Evolutionary conservation across 2,888 invertebrate species (phyloP).

Genomic region (Chalcis sispes): DNA sequence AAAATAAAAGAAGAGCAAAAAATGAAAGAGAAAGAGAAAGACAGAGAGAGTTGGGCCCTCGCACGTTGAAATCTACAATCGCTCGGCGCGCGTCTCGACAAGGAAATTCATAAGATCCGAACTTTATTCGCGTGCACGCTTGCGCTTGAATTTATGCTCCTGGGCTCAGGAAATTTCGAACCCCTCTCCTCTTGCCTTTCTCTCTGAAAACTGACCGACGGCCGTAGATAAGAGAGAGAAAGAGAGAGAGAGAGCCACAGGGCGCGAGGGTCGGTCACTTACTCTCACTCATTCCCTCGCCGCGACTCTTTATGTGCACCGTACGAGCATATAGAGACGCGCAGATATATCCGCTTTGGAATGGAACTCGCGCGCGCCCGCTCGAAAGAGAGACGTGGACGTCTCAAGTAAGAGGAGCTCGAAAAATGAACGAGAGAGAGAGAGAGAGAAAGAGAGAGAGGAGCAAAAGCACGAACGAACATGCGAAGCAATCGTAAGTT

Average conservation of each 20-base stretch:
- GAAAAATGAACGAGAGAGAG: too few relatives aligned
- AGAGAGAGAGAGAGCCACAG: constrained; percentile 16
- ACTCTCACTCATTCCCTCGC: constrained; percentile 15
- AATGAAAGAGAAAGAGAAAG: not conserved
- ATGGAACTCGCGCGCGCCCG: constrained; percentile 62
- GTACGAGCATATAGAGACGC: constrained; percentile 42
- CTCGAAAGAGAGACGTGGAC: constrained; percentile 72
- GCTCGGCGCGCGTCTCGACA: constrained; percentile 38
- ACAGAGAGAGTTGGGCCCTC: constrained; percentile 11
- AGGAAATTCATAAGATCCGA: constrained; percentile 58
- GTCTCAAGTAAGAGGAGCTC: constrained; percentile 72
- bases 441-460: constrained; percentile 53
- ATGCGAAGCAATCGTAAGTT: constrained; percentile 75
- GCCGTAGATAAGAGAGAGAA: constrained; percentile 49
- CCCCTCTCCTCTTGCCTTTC: constrained; percentile 2
- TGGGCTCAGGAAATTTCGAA: constrained; percentile 51
- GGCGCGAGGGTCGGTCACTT: constrained; percentile 52
- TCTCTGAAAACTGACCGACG: constrained; percentile 55
- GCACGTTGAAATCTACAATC: constrained; percentile 45
- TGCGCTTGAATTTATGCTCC: constrained; percentile 48
- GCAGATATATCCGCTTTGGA: constrained; percentile 56
- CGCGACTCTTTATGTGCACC: constrained; percentile 57
- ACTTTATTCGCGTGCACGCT: constrained; percentile 52
- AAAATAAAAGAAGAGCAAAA: not conserved
- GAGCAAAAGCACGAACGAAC: constrained; percentile 65